Conservation (phyloP, 1,140 invertebrate species). For the Macrotrachela quadricornifera region DNA sequence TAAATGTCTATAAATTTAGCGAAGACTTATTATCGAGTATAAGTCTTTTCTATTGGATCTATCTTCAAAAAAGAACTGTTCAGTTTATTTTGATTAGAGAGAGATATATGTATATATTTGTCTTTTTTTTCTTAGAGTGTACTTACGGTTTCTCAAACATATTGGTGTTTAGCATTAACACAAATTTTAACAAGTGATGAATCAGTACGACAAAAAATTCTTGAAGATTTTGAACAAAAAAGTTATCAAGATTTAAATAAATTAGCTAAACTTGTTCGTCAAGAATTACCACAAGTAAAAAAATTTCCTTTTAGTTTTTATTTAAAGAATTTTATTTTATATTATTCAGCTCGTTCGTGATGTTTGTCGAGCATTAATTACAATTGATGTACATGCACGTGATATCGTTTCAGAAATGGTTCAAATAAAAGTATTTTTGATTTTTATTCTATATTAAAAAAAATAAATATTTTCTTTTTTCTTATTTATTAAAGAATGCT, state of each 20-base stretch:
- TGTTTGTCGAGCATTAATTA: conserved; percentile 57
- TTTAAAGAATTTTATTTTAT: too few species aligned
- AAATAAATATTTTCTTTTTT: conserved; percentile 10
- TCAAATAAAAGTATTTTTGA: conserved; percentile 15
- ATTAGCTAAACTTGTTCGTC: conserved; percentile 49
- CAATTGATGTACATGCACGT: conserved; percentile 60
- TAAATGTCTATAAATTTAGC: too few species aligned
- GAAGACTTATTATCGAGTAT: too few species aligned
- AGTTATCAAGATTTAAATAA: conserved; percentile 45
- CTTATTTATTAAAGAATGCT: conserved; percentile 16
- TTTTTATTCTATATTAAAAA: background rate
- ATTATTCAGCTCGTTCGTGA: conserved; percentile 39
- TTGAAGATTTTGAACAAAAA: conserved; percentile 46
- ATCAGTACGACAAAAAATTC: conserved; percentile 27
- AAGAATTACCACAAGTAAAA: conserved; percentile 35
- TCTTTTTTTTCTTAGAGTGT: conserved; percentile 35
- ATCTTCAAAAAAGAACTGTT: too few species aligned
- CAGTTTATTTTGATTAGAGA: too few species aligned
- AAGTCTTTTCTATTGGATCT: too few species aligned
- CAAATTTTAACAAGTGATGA: conserved; percentile 39
- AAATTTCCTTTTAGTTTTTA: too few species aligned
- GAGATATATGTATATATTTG: too few species aligned
- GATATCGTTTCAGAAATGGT: conserved; percentile 55
- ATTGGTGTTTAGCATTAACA: conserved; percentile 57
- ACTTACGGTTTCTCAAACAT: conserved; percentile 58